Percentiles rank a stretch among this genome's conserved stretches.
phyloP scores from a whole-genome alignment of 2,113 vertebrate species.

The Microtus montanus region DNA sequence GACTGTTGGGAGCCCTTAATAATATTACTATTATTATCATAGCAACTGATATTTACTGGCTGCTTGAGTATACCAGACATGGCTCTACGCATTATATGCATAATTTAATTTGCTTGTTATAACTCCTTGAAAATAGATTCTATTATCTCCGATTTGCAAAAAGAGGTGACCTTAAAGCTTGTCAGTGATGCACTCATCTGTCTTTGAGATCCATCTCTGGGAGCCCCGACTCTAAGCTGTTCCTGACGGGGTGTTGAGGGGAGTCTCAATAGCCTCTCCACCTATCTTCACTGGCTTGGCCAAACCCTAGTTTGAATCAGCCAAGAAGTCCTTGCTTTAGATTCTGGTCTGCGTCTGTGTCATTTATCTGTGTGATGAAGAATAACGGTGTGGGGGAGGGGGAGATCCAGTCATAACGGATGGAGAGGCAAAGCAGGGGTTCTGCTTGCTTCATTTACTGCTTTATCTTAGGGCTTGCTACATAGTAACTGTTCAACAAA shows the following conservation, averaged over 20 bases:
- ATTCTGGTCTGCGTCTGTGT: neutral
- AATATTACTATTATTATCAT: constrained; percentile 32
- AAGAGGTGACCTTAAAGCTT: neutral
- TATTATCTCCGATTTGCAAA: constrained; percentile 3
- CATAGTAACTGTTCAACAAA: constrained; percentile 44
- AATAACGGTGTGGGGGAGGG: neutral
- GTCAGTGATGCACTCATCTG: neutral
- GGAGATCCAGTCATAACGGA: neutral
- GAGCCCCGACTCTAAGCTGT: neutral
- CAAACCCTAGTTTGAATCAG: neutral
- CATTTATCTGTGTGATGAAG: neutral
- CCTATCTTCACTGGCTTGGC: neutral
- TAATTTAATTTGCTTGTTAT: constrained; percentile 40
- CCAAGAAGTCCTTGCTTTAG: neutral
- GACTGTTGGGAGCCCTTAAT: constrained; percentile 26
- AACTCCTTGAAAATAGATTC: neutral
- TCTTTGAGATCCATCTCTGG: neutral
- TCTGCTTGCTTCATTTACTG: neutral
- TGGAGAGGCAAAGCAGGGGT: neutral
- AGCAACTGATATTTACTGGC: constrained; percentile 45
- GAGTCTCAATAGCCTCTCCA: neutral
- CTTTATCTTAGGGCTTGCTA: neutral
- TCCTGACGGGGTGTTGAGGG: neutral
- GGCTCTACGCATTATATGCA: neutral
- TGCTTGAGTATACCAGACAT: constrained; percentile 33